Evolutionary conservation across 2,113 vertebrate genomes (phyloP), one percentile per base, ranked within the genome.

Genomic region (Paralichthys olivaceus): DNA sequence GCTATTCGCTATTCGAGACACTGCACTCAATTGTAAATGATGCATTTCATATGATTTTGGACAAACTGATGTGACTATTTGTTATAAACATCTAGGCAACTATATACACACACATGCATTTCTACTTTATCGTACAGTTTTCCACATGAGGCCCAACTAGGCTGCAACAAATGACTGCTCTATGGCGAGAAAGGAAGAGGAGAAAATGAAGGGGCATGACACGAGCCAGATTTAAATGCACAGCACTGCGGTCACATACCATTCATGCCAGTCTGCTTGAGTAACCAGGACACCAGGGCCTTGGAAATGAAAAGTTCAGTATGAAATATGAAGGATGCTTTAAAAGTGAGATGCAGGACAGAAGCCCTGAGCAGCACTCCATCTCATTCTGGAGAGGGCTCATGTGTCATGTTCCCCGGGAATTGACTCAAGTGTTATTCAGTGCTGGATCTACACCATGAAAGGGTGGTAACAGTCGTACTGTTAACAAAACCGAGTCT

Each of bases 401-500:
- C 67, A 45, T 81, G 82, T 79, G 81, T 89, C 87, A 69, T 65
- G 67, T 63, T 81, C 64, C 53, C 81, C 51, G 61, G 69, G 72
- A 77, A 55, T 58, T 5, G 5, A 74, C 75, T 90, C 65, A 70
- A 86, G 72, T 72, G 73, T 83, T 85, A 85, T 64, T 84, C 75
- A 82, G 73, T 40, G 60, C 58, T 79, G 66, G 65, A 69, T 78
- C 25, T 79, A 76, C 78, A 84, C 72, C 63, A 74, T 79, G 78
- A 83, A 83, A 79, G 72, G 81, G 80, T 77, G 80, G 63, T 81
- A 75, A 77, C 66, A 59, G 65, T 77, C 34, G 37, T 73, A 73
- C 73, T 87, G 79, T 79, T 83, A 87, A 87, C 86, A 86, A 81
- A 91, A 70, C 77, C 4, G 25, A 69, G 73, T 54, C 85, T 80